Evolutionary conservation across 2,888 invertebrate species (phyloP), one percentile per base, ranked within the genome.

Genomic region (Cremastinae sp.): DNA sequence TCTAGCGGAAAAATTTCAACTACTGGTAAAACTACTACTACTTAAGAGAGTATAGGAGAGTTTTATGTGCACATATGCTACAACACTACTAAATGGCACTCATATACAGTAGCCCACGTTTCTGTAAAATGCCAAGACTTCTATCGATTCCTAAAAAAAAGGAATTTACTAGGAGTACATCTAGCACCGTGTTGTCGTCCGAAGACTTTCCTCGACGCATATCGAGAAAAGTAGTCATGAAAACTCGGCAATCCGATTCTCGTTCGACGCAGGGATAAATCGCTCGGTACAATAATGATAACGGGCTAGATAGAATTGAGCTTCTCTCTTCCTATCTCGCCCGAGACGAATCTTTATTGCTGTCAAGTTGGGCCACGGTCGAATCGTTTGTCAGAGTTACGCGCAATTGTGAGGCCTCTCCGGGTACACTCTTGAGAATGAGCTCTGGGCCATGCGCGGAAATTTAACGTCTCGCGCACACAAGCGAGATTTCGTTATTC

Each of bases 331-430:
- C 18, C 47, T 36, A 10, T 64, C 22, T 22, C 12, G 12, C 38
- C 43, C 79, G 78, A 79, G 82, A 81, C 80, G 80, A 85, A 81
- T 85, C 81, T 89, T 86, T 88, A 89, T 89, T 88, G 87, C 86
- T 85, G 87, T 89, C 84, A 89, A 89, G 84, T 87, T 85, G 82
- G 87, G 87, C 87, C 89, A 89, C 81, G 89, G 89, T 83, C 89
- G 85, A 85, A 89, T 89, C 87, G 84, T 85, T 89, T 88, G 86
- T 81, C 84, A 59, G 84, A 86, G 85, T 88, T 84, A 85, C 82
- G 53, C 83, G 81, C 84, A 87, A 87, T 87, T 79, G 79, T 76
- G 79, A 65, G 64, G 75, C 61, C 34, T 47, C 61, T 62, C 28
- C 51, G 12, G 5, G 28, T 28, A 53, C 66, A 72, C 77, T 71